Conservation (phyloP, 2,797 vertebrate species). For the Sphenopsis melanotis region DNA sequence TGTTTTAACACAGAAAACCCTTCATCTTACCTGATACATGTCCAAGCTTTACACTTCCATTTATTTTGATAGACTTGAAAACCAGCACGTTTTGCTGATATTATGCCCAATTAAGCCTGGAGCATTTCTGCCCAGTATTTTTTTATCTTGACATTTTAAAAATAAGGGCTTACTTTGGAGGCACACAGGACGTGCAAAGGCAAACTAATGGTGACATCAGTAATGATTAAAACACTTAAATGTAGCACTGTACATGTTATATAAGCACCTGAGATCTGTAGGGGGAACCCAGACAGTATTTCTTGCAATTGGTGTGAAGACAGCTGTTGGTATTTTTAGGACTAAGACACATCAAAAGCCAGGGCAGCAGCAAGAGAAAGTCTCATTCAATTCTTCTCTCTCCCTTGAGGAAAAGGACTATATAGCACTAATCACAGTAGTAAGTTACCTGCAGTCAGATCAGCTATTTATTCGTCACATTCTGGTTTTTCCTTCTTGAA, state of each 20-base stretch:
- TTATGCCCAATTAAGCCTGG: neutral
- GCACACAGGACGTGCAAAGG: neutral
- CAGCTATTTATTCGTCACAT: neutral
- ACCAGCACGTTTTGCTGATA: neutral
- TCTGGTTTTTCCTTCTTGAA: neutral
- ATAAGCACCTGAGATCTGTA: neutral
- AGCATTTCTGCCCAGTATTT: neutral
- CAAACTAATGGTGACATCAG: neutral
- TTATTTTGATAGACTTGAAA: neutral
- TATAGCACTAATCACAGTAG: neutral
- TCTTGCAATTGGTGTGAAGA: neutral
- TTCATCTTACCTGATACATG: neutral
- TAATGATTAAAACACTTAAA: neutral
- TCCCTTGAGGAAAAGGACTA: neutral
- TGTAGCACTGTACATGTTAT: neutral
- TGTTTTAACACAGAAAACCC: constrained; percentile 5
- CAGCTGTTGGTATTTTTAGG: neutral
- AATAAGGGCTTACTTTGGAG: neutral
- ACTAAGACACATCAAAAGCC: neutral
- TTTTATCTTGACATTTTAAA: neutral
- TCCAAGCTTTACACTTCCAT: neutral
- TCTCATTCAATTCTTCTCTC: neutral
- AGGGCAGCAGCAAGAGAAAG: neutral
- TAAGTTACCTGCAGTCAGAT: constrained; percentile 6
- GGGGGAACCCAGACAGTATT: neutral